A percentile compares a stretch with the other conserved stretches of the same genome.
Conservation (phyloP, 2,113 vertebrate species). For the Prinia subflava region DNA sequence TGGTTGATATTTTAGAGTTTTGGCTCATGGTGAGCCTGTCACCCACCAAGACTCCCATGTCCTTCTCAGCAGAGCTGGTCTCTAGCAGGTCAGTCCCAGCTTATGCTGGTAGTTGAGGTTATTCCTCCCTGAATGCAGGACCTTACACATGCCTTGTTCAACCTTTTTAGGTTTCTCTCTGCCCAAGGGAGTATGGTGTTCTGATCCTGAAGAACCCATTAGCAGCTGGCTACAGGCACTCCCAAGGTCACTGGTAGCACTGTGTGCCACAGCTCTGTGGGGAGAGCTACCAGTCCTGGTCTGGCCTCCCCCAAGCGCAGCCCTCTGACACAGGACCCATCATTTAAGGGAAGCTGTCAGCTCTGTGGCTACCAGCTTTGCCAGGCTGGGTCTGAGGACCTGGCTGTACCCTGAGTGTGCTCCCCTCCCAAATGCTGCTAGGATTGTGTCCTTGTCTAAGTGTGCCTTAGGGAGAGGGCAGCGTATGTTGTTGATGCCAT, state of each 20-base stretch:
- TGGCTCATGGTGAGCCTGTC: neutral
- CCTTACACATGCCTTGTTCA: too few species aligned
- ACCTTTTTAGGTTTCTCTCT: neutral
- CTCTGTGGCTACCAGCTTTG: neutral
- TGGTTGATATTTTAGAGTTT: neutral
- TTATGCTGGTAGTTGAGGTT: neutral
- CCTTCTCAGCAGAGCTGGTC: neutral
- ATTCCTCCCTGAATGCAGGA: neutral
- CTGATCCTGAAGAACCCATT: neutral
- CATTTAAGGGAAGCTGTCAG: neutral
- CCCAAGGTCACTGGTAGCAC: neutral
- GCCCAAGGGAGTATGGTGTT: neutral
- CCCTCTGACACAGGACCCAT: neutral
- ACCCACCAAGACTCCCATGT: neutral
- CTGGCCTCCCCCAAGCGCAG: neutral
- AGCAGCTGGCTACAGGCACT: neutral
- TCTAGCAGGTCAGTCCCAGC: neutral
- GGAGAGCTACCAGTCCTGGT: neutral
- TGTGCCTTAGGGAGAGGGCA: neutral
- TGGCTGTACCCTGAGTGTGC: neutral
- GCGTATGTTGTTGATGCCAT: conserved; percentile 4
- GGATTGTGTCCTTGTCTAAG: conserved; percentile 4
- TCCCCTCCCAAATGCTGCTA: neutral
- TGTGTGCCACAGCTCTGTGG: neutral
- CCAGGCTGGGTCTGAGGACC: neutral